Conservation (phyloP, 2,797 vertebrate species). For the Arrhamphus sclerolepis region DNA sequence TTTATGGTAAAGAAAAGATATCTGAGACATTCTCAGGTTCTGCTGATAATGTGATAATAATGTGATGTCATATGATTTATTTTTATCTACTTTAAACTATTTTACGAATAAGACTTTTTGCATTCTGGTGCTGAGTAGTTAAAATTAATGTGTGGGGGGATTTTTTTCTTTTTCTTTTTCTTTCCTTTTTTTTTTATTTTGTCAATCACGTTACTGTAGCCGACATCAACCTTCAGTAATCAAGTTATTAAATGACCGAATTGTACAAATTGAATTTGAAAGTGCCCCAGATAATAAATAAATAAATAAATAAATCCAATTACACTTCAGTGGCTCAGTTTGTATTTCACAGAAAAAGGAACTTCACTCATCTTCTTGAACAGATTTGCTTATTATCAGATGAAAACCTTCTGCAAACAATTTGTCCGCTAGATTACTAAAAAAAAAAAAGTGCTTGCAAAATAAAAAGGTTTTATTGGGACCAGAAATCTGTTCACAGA, state of each 20-base stretch:
- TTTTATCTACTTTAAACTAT: no score
- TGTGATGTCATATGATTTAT: no score
- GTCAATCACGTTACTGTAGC: no score
- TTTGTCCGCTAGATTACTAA: neutral
- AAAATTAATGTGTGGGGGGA: neutral
- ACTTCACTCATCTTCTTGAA: no score
- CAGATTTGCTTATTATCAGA: no score
- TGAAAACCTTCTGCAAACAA: neutral
- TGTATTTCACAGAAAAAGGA: conserved; percentile 3
- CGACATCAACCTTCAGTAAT: conserved; percentile 19
- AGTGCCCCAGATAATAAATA: neutral
- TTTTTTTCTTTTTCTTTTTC: neutral
- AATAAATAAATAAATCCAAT: conserved; percentile 13
- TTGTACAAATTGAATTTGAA: conserved; percentile 30
- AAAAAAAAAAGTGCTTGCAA: neutral
- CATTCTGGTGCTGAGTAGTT: no score
- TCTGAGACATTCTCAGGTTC: no score
- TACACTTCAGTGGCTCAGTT: neutral
- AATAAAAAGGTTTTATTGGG: neutral
- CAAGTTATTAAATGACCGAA: conserved; percentile 21
- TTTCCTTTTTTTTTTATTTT: no score
- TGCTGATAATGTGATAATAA: no score
- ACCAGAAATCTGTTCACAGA: neutral
- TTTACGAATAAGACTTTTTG: no score
- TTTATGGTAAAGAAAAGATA: no score